Evolutionary conservation across 2,113 vertebrate species (phyloP), one percentile per base, ranked within the genome.

Genomic region (Cervus canadensis): DNA sequence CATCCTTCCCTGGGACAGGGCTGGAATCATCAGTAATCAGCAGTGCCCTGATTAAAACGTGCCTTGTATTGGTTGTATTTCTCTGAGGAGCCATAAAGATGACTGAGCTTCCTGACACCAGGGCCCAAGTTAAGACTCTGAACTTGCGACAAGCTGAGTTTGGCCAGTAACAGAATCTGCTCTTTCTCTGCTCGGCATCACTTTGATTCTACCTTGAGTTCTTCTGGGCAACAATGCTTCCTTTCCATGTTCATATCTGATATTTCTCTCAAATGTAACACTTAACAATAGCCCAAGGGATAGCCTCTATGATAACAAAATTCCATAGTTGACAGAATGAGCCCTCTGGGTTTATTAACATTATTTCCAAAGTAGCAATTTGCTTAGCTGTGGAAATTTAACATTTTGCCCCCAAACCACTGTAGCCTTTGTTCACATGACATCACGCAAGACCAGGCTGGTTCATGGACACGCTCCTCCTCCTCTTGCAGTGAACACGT

Each of bases 391-490:
- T 2, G 67, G 79, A 84, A 85, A 45, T 52, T 33, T 36, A 81
- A 91, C 16, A 9, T 43, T 62, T 19, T 33, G 50, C 48, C 19
- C 33, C 23, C 43, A 84, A 90, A 90, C 43, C 52, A 40, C 23
- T 12, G 5, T 9, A 36, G 30, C 10, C 48, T 52, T 59, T 87
- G 74, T 76, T 89, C 59, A 83, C 0, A 48, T 2, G 36, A 33
- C 54, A 60, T 48, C 8, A 2, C 1, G 0, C 30, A 48, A 33
- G 19, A 40, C 23, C 4, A 13, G 52, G 62, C 23, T n/a, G 25
- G 25, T 48, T 74, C 8, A 1, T 0, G 7, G 4, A n/a, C 3
- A 26, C 1, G 48, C 0, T 28, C 43, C 74, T 48, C 19, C 52
- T 48, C 85, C 28, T 85, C 52, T 19, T n/a, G 62, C 71, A 25